phyloP scores from a whole-genome alignment of 2,888 invertebrate species.

The Cerceris rybyensis region DNA sequence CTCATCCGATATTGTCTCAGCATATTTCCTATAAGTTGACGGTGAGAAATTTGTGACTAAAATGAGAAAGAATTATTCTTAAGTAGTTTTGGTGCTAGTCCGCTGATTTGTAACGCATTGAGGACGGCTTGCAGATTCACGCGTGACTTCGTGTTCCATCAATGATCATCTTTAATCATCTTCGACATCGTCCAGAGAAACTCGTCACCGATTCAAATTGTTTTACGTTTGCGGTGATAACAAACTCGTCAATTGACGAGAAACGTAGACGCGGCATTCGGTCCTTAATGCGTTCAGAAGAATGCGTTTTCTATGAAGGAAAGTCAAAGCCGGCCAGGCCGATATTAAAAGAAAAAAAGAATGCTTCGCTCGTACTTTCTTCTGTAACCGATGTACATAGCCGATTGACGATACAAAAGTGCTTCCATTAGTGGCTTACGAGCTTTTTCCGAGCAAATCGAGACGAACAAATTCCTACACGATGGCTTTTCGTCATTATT shows the following conservation, averaged over 20 bases:
- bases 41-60: slow-evolving; percentile 15
- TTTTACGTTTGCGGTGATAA: background rate
- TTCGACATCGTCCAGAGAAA: too few species aligned
- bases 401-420: slow-evolving; percentile 60
- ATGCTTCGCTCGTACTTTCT: slow-evolving; percentile 23
- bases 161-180: too few species aligned
- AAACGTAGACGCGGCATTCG: background rate
- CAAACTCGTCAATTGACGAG: background rate
- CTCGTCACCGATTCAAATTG: too few species aligned
- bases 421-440: slow-evolving; percentile 67
- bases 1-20: slow-evolving; percentile 23
- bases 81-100: slow-evolving; percentile 30
- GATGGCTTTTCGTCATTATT: slow-evolving; percentile 7
- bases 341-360: background rate
- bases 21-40: background rate
- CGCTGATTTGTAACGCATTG: slow-evolving; percentile 19
- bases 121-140: slow-evolving; percentile 8
- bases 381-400: slow-evolving; percentile 60
- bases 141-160: too few species aligned
- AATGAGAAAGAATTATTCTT: slow-evolving; percentile 5
- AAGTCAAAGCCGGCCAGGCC: background rate
- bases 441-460: slow-evolving; percentile 35
- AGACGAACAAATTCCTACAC: slow-evolving; percentile 30
- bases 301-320: background rate
- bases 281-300: slow-evolving; percentile 3